Conservation (phyloP, 2,797 vertebrate species). For the Mormyrops boulengeri region DNA sequence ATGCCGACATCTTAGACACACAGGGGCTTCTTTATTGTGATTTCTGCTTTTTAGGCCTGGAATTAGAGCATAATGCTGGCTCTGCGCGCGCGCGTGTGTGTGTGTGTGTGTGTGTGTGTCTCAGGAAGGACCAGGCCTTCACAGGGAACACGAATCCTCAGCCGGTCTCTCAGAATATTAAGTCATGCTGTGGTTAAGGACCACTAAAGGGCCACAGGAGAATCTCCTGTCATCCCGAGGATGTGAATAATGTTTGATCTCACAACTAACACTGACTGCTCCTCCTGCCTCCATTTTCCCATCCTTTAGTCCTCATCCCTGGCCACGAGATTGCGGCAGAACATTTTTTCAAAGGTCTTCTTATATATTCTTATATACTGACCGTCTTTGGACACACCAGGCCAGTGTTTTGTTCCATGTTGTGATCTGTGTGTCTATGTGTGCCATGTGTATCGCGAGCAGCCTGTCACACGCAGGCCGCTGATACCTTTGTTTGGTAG, state of each 20-base stretch:
- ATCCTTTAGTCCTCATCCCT: neutral
- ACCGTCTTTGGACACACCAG: neutral
- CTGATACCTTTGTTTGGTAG: neutral
- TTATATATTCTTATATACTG: neutral
- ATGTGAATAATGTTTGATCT: constrained; percentile 3
- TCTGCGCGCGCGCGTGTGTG: neutral
- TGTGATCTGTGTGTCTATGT: neutral
- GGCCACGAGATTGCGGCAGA: neutral
- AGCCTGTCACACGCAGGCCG: neutral
- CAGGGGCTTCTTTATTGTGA: neutral
- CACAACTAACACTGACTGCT: neutral
- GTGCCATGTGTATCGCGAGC: neutral
- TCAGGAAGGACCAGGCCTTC: neutral
- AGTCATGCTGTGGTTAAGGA: neutral
- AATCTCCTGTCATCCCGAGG: neutral
- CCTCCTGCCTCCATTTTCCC: neutral
- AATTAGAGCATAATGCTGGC: neutral
- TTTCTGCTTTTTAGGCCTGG: neutral
- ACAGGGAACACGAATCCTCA: neutral
- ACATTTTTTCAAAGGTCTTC: neutral
- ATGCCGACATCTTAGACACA: neutral
- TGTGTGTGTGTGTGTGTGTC: neutral
- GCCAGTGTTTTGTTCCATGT: neutral
- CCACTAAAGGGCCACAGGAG: neutral
- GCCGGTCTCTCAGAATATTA: neutral